Base-by-base conservation (phyloP, 2,113 vertebrate genomes). In the Micronycteris hirsuta region DNA sequence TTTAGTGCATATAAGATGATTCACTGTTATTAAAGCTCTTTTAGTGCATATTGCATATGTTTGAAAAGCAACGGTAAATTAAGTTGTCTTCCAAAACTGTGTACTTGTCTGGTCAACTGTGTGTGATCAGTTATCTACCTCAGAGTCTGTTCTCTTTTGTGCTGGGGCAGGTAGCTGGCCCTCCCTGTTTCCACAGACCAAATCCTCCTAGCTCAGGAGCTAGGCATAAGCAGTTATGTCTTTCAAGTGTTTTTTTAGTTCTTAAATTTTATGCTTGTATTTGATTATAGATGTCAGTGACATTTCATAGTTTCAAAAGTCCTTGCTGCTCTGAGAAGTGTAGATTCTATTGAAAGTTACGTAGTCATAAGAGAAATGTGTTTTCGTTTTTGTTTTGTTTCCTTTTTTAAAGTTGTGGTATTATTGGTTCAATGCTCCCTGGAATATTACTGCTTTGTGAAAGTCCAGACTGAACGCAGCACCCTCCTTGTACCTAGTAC, bases 101-200 rank as follows among this genome's bases (percentile, higher is more conserved):
- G 98, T 99, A 99, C 99, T 98, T 98, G 99, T 99, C 99, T 99
- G 99, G 99, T 99, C 99, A 99, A 99, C 99, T 98, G 98, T 98
- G 98, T 98, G 98, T 99, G 99, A 99, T 99, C 99, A 99, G 98
- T 99, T 99, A 99, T 99, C 99, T 99, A 99, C 99, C 99, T 99
- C 99, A 99, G 99, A 99, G 98, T 99, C 99, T 99, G 96, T 99
- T 99, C 99, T 98, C 98, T 99, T 99, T 99, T 99, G 97, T 99
- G 98, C 96, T 98, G 98, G 99, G 99, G 98, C 98, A 99, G 99
- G 99, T 99, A 99, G 99, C 99, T 99, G 99, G 99, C 99, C 99
- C 99, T 99, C 99, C 99, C 99, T 99, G 98, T 98, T 99, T 99
- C 99, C 98, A 98, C 99, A 99, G 99, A 99, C 99, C 99, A 99